A percentile compares a stretch with the other conserved stretches of the same genome.
Evolutionary conservation across 2,888 invertebrate genomes (phyloP).

Genomic region (Anagyrus pseudococci): DNA sequence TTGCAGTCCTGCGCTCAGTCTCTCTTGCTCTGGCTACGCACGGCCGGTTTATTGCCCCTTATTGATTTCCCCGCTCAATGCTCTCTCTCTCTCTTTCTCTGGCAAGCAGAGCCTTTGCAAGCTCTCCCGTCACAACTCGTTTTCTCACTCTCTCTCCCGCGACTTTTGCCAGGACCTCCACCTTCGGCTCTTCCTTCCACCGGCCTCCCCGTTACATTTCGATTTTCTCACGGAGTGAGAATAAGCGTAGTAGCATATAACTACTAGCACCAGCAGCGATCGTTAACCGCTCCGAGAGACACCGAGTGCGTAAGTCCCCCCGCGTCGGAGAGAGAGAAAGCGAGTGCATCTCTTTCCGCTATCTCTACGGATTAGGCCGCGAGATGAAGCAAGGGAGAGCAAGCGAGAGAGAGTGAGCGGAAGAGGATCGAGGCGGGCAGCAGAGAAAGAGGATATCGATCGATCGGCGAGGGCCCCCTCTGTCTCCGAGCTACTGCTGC

Average conservation of each 20-base stretch:
- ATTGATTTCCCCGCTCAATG: conserved; percentile 18
- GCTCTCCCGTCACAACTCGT: conserved; percentile 1
- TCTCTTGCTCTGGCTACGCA: too few species aligned
- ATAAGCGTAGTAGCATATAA: too few species aligned
- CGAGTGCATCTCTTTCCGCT: too few species aligned
- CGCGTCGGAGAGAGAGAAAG: too few species aligned
- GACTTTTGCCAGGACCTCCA: not conserved
- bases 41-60: conserved; percentile 23
- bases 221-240: too few species aligned
- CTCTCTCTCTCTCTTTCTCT: conserved; percentile 7
- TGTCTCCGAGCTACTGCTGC: too few species aligned
- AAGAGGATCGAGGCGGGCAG: conserved; percentile 14
- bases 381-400: too few species aligned
- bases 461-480: conserved; percentile 15
- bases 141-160: not conserved
- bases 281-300: too few species aligned
- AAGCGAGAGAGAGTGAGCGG: conserved; percentile 3
- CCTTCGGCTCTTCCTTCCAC: not conserved
- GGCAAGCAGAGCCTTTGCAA: not conserved
- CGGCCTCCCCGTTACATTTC: not conserved
- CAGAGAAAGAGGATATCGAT: not conserved
- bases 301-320: too few species aligned
- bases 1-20: too few species aligned
- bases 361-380: too few species aligned
- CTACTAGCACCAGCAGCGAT: too few species aligned